These are phyloP conservation scores for Gobio gobio DNA, from an alignment of 2,113 vertebrate genomes.

Conservation along the genomic window DNA sequence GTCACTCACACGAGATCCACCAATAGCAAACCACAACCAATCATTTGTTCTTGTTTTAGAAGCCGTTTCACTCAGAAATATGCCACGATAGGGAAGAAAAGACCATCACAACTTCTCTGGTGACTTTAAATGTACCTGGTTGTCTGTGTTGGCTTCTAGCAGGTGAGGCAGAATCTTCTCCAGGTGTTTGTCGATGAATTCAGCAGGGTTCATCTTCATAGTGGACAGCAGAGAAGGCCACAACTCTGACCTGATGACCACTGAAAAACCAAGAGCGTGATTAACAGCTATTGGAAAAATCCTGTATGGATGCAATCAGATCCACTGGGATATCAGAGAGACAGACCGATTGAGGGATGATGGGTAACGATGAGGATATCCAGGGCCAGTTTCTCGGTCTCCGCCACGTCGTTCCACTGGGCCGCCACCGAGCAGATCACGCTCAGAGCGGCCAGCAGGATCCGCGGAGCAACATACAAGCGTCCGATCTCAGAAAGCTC, in stretches of 20 bases:
- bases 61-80: too few species aligned
- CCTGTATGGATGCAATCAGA: not conserved
- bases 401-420: conserved; percentile 76
- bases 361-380: conserved; percentile 87
- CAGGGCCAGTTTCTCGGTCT: conserved; percentile 86
- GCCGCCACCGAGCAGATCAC: conserved; percentile 83
- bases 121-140: conserved; percentile 71
- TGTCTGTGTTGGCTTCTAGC: conserved; percentile 75
- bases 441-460: conserved; percentile 85
- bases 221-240: conserved; percentile 86
- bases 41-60: too few species aligned
- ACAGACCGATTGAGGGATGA: conserved; percentile 90
- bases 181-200: conserved; percentile 86
- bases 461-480: conserved; percentile 79
- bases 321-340: not conserved
- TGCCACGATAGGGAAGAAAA: too few species aligned
- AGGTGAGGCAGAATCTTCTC: conserved; percentile 84
- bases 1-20: too few species aligned
- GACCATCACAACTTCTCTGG: too few species aligned
- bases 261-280: conserved; percentile 64
- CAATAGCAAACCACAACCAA: too few species aligned
- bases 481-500: conserved; percentile 87
- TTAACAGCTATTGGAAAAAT: not conserved
- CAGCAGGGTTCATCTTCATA: conserved; percentile 87
- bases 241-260: conserved; percentile 79